Evolutionary conservation across 2,797 vertebrate genomes (phyloP), one percentile per base, ranked within the genome.

Genomic region (Chiloscyllium punctatum): DNA sequence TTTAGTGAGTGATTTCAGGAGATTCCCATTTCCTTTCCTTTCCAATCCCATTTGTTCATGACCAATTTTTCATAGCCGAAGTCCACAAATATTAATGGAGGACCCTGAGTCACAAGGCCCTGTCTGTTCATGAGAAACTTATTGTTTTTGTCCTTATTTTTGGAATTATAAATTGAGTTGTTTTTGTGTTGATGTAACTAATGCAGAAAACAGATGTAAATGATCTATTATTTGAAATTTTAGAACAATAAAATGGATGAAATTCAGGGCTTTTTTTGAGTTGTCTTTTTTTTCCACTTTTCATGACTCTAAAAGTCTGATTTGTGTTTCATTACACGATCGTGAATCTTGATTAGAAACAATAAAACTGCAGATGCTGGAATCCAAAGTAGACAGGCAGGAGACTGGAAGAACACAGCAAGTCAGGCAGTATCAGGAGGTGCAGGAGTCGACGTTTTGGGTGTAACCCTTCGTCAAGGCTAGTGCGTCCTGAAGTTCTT

Each of bases 241-340:
- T 33, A 30, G n/a, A 15, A 30, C 33, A 91, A 91, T 91, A 91
- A 91, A 91, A 66, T 91, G 53, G 27, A n/a, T 91, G 88, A n/a
- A 57, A 91, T 62, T 66, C 13, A 2, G 16, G 4, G 27, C 30
- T 51, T 8, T 30, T 5, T 53, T 1, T 57, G 1, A 4, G 37
- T 6, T 23, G 6, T 16, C n/a, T 6, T 15, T 84, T 82, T 82
- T 4, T 71, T 71, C 33, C 74, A 33, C 1, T 33, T 4, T 7
- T 74, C 8, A 77, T 48, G 27, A 11, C 72, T 77, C 15, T 30
- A 74, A 74, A 33, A 77, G 3, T 11, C 57, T 62, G 57, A 62
- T 62, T 62, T 62, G 57, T 62, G 57, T 11, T 62, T 0, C 11
- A 62, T 9, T 8, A 48, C 0, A 62, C 7, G 62, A 62, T 11